Evolutionary conservation across 2,797 vertebrate genomes (phyloP).

Genomic region (Neomorphus geoffroyi): DNA sequence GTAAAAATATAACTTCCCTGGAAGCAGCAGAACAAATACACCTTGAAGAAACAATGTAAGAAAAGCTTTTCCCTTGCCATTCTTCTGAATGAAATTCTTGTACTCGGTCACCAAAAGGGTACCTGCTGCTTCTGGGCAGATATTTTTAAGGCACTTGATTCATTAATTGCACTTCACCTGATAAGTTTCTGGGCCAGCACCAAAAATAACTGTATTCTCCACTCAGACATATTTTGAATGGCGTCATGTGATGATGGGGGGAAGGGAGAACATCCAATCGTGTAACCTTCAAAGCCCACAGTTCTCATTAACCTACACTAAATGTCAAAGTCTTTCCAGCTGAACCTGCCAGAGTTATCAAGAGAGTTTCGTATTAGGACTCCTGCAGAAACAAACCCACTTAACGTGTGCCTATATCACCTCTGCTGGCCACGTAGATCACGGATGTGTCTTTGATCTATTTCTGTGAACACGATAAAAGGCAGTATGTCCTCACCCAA

Average conservation of each 20-base stretch:
- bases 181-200: constrained; percentile 62
- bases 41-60: not conserved
- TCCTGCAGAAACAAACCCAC: not conserved
- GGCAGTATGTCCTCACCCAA: not conserved
- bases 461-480: not conserved
- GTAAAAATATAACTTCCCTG: not conserved
- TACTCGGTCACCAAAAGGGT: constrained; percentile 45
- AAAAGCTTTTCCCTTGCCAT: not conserved
- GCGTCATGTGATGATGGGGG: constrained; percentile 35
- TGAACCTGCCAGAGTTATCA: constrained; percentile 2
- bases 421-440: not conserved
- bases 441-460: not conserved
- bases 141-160: constrained; percentile 68
- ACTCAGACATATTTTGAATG: constrained; percentile 54
- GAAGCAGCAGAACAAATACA: not conserved
- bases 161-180: constrained; percentile 71
- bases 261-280: constrained; percentile 21
- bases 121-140: constrained; percentile 68
- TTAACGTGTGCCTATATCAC: not conserved
- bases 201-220: constrained; percentile 54
- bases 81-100: constrained; percentile 67
- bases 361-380: not conserved
- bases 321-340: not conserved
- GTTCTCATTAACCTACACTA: not conserved
- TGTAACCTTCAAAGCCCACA: constrained; percentile 31